A percentile compares a stretch with the other conserved stretches of the same genome.
phyloP scores from a whole-genome alignment of 2,797 vertebrate species.

The Rhinatrema bivittatum region DNA sequence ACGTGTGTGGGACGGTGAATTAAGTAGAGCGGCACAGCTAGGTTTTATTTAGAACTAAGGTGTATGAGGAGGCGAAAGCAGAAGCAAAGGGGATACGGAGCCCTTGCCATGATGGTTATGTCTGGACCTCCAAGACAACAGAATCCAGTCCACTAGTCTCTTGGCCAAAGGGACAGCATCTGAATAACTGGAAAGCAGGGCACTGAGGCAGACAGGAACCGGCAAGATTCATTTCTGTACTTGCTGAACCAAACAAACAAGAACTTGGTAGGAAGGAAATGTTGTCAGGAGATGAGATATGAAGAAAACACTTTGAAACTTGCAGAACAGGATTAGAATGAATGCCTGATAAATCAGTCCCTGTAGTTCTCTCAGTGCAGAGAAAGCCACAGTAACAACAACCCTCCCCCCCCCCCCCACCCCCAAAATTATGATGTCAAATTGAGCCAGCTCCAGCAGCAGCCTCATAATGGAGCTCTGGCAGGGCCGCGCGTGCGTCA shows the following conservation, averaged over 20 bases:
- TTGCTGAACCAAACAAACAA: background rate
- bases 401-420: constrained; percentile 5
- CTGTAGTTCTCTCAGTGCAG: background rate
- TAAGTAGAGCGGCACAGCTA: no score
- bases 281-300: background rate
- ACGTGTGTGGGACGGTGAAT: no score
- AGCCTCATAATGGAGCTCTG: accelerated
- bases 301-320: background rate
- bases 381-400: background rate
- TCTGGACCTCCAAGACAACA: no score
- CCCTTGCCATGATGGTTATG: no score
- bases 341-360: background rate
- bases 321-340: background rate
- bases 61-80: no score
- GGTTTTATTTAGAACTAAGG: no score
- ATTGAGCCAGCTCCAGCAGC: background rate
- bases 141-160: no score
- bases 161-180: background rate
- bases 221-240: background rate
- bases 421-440: background rate
- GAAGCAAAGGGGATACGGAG: no score
- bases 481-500: background rate
- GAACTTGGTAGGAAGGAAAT: background rate
- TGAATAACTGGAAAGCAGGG: constrained; percentile 6
- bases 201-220: constrained; percentile 5